A percentile compares a stretch with the other conserved stretches of the same genome.
These are phyloP conservation scores for Bos indicus DNA, from an alignment of 2,113 vertebrate species.

Conservation along the genomic window DNA sequence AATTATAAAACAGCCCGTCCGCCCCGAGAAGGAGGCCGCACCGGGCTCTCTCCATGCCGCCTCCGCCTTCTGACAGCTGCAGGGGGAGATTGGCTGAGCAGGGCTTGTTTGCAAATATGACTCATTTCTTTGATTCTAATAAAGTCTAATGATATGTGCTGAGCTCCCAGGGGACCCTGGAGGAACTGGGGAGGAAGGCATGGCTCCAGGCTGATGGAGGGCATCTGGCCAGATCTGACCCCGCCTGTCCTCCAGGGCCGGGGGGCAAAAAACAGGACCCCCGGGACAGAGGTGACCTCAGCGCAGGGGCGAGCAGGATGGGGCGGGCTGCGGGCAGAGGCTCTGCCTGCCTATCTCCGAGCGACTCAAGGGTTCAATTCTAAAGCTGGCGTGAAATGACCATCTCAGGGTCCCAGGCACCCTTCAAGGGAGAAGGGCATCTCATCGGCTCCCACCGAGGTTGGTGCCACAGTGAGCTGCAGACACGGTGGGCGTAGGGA, in stretches of 20 bases:
- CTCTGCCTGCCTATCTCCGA: background rate
- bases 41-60: background rate
- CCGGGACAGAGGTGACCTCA: background rate
- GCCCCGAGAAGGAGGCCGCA: background rate
- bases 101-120: slow-evolving; percentile 67
- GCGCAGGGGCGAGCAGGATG: background rate
- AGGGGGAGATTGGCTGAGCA: slow-evolving; percentile 34
- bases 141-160: slow-evolving; percentile 65
- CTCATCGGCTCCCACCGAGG: background rate
- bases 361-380: background rate
- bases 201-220: slow-evolving; percentile 43
- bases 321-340: background rate
- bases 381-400: background rate
- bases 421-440: background rate
- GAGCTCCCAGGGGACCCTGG: slow-evolving; percentile 45
- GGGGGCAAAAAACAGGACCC: background rate
- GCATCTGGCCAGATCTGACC: background rate
- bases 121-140: slow-evolving; percentile 73
- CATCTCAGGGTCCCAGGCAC: background rate
- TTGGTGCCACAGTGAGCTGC: background rate
- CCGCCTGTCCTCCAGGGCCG: background rate
- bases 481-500: background rate
- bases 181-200: slow-evolving; percentile 35
- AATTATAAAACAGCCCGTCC: slow-evolving; percentile 54
- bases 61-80: slow-evolving; percentile 38